These are phyloP conservation scores for Junco hyemalis DNA, from an alignment of 2,113 vertebrate species.

Conservation along the genomic window DNA sequence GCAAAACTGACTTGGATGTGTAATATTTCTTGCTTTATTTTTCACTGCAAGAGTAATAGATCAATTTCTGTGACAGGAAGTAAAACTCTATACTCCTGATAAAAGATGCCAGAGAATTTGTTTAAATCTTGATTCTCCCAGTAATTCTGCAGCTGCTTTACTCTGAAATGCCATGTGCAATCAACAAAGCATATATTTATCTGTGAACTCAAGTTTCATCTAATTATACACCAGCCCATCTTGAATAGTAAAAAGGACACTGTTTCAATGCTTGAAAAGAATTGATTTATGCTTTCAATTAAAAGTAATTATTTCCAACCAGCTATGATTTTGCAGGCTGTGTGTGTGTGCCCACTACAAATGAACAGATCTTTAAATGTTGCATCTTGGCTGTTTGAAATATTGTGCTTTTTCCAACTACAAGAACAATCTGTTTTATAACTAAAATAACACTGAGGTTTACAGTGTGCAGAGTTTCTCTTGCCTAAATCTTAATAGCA, in stretches of 20 bases:
- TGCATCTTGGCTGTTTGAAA: not conserved
- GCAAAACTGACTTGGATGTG: not conserved
- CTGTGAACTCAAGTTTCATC: not conserved
- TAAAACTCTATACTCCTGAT: not conserved
- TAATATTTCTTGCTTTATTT: not conserved
- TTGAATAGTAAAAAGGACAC: not conserved
- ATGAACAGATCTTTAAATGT: not conserved
- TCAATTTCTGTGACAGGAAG: not conserved
- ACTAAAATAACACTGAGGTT: not conserved
- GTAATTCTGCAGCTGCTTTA: not conserved
- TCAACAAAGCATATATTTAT: conserved; percentile 35
- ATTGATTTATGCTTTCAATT: conserved; percentile 40
- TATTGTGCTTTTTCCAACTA: not conserved
- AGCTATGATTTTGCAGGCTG: not conserved
- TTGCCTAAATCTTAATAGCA: not conserved
- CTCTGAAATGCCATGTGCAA: conserved; percentile 10
- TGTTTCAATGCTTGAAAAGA: conserved; percentile 9
- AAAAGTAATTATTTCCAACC: conserved; percentile 10
- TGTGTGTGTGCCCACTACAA: not conserved
- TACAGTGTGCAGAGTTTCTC: not conserved
- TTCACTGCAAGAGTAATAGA: not conserved
- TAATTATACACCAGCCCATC: conserved; percentile 1
- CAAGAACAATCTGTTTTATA: not conserved
- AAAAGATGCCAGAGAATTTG: not conserved
- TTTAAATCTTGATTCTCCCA: not conserved